Conservation (phyloP, 1,140 invertebrate species). For the Papilio xuthus region DNA sequence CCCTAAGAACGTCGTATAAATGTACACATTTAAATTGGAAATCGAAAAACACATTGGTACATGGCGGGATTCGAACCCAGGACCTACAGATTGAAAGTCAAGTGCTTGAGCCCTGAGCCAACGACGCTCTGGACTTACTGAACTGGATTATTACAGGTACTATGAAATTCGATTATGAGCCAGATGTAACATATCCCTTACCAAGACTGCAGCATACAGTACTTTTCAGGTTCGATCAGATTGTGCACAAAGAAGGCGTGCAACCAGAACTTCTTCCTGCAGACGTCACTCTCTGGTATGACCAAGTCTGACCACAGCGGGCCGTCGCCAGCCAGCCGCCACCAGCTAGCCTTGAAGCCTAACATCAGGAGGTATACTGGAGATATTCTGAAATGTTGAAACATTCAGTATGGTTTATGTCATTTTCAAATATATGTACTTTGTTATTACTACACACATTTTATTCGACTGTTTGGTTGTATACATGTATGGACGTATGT, state of each 20-base stretch:
- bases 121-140: too few relatives aligned
- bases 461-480: not conserved
- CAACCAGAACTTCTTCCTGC: slow-evolving; percentile 84
- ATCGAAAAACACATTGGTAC: too few relatives aligned
- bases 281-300: slow-evolving; percentile 73
- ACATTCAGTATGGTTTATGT: not conserved
- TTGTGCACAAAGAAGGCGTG: slow-evolving; percentile 85
- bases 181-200: slow-evolving; percentile 32
- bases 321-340: slow-evolving; percentile 51
- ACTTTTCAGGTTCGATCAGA: slow-evolving; percentile 52
- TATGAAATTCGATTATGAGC: too few relatives aligned
- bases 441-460: not conserved
- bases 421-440: not conserved
- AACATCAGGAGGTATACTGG: slow-evolving; percentile 61
- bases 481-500: too few relatives aligned
- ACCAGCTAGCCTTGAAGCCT: slow-evolving; percentile 67
- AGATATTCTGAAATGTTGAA: slow-evolving; percentile 46
- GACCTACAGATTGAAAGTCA: too few relatives aligned
- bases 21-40: too few relatives aligned
- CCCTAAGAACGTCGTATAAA: too few relatives aligned
- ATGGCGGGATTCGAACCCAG: too few relatives aligned
- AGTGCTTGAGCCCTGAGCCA: too few relatives aligned
- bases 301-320: slow-evolving; percentile 61
- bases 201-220: slow-evolving; percentile 64
- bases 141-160: too few relatives aligned